Base-by-base conservation (phyloP, 2,113 vertebrate genomes). In the Platycercus adscitus region DNA sequence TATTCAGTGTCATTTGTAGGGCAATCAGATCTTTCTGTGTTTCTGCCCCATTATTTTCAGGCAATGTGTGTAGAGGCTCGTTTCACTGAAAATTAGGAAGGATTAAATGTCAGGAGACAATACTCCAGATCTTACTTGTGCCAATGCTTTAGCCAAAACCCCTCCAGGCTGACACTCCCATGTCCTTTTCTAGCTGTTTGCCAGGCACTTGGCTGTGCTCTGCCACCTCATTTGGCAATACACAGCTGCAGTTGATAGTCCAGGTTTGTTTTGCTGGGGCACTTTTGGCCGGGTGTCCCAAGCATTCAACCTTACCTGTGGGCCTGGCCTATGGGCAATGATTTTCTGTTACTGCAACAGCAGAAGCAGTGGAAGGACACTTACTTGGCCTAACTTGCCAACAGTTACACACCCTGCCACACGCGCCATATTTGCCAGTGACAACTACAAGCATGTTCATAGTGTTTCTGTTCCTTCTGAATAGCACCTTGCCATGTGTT, bases 381-480 rank as follows among this genome's bases (percentile, higher is more conserved):
- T 44, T 17, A 17, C 26, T 41, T 60, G 76, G 35, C 50, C 46
- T 35, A 43, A 31, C 41, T 52, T 82, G 53, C 28, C 64, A 13
- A 29, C 24, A 7, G n/a, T 8, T 82, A 33, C 33, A 13, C 43
- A 8, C 12, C 5, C n/a, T n/a, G 7, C 65, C 3, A 6, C 31
- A 18, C 3, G 2, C 0, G 0, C 65, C 37, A 4, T 13, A 2
- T 11, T 10, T 56, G 47, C 73, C 41, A 47, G 44, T 44, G 60
- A 64, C 64, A 50, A 7, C 26, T 47, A 44, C 44, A 70, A 83
- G 33, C 21, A 3, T 4, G 6, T 23, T 80, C 29, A 7, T 4
- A 52, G 66, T 4, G 0, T 56, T 91, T 61, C 66, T 77, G 6
- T 61, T 85, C 56, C 85, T 93, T 61, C 63, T 33, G 15, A 65